phyloP scores from a whole-genome alignment of 2,113 vertebrate genomes.

The Neogale vison region DNA sequence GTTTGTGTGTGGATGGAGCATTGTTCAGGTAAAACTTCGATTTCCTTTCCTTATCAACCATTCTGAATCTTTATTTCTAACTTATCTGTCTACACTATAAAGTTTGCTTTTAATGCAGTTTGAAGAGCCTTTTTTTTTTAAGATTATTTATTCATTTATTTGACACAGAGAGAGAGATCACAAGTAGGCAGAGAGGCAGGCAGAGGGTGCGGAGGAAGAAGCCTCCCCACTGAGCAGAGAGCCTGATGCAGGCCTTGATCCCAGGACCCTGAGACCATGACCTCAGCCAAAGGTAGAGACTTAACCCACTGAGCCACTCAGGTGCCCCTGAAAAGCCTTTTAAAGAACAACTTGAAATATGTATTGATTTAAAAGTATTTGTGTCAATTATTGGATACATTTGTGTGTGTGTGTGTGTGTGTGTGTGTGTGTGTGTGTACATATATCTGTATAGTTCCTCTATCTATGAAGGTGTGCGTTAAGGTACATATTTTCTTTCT shows the following conservation, averaged over 20 bases:
- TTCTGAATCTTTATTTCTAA: neutral
- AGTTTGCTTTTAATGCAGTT: neutral
- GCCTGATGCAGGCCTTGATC: too few species aligned
- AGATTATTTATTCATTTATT: too few species aligned
- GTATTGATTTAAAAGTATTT: neutral
- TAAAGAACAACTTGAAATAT: neutral
- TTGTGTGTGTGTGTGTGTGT: too few species aligned
- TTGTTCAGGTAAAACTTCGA: neutral
- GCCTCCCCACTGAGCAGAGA: too few species aligned
- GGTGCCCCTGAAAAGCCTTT: neutral
- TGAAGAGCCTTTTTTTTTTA: neutral
- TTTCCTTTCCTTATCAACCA: neutral
- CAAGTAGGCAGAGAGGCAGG: too few species aligned
- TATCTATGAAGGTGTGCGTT: neutral
- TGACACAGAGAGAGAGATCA: too few species aligned
- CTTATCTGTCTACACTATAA: neutral
- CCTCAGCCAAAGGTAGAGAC: too few species aligned
- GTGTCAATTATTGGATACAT: neutral
- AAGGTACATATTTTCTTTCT: neutral
- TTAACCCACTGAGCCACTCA: too few species aligned
- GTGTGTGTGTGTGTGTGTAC: too few species aligned
- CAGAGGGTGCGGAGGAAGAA: too few species aligned
- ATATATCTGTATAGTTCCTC: neutral
- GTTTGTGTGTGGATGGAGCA: neutral
- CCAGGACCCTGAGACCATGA: too few species aligned